Base-by-base conservation (phyloP, 2,888 invertebrate species). In the Trachelus stipa region DNA sequence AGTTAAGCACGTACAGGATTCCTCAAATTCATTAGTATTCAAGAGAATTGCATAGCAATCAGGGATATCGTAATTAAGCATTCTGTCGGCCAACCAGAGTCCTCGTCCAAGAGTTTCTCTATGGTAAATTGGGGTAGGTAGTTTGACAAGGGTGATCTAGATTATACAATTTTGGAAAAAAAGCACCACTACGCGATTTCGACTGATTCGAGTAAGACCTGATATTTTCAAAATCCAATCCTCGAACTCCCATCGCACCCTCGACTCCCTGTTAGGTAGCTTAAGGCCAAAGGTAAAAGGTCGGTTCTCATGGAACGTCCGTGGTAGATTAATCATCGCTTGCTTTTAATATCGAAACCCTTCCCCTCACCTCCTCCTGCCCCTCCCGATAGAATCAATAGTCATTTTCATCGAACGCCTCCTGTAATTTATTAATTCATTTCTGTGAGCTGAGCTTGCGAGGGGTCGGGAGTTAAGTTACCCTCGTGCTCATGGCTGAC, bases 341-440 rank as follows among this genome's bases (percentile, higher is more conserved):
- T 85, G 87, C 87, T 88, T 88, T 88, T 85, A 88, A 88, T 88
- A 88, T 86, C 80, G 82, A 82, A 77, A 9, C 56, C 1, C 23
- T 23, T 15, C 56, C 23, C 23, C 23, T 35, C 12, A 1, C 1
- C 1, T 12, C 35, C 12, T 3, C 12, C 12, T 12, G 4, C 0
- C 56, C 9, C 9, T 56, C 2, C 79, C 71, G 37, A 37, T 37
- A 73, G 75, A 83, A 84, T 84, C 83, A 82, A 85, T 82, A 84
- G 75, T 80, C 75, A 78, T 73, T 78, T 75, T 78, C 75, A 23
- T 37, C 34, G 33, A 33, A 40, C 71, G 75, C 73, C 74, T 73
- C 71, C 73, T 76, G 82, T 86, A 88, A 87, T 88, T 88, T 86
- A 88, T 87, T 87, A 86, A 87, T 87, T 87, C 85, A 85, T 85